These are phyloP conservation scores for Coenonympha glycerion DNA, from an alignment of 2,888 invertebrate species.

Conservation along the genomic window DNA sequence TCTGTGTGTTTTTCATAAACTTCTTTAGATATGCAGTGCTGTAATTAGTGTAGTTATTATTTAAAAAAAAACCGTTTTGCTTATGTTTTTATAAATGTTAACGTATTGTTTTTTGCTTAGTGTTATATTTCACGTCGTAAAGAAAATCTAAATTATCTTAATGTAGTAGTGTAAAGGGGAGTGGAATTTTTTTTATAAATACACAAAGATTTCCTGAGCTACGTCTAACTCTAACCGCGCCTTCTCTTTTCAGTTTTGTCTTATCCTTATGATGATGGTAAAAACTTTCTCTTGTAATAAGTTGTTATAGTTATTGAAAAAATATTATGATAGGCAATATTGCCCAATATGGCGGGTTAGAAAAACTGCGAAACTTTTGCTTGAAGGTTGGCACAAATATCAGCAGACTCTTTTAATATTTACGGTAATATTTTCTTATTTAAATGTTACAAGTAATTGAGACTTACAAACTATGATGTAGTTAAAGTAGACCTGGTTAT, in stretches of 20 bases:
- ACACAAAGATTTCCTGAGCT: no score
- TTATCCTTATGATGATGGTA: background rate
- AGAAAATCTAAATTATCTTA: no score
- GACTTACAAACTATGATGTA: background rate
- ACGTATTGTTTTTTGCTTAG: no score
- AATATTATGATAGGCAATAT: slow-evolving; percentile 20
- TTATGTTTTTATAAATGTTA: no score
- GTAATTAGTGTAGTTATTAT: no score
- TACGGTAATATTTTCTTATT: slow-evolving; percentile 8
- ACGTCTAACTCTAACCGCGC: no score
- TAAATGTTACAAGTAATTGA: background rate
- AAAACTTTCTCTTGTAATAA: background rate
- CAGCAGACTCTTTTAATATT: slow-evolving; percentile 27
- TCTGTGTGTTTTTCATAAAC: no score
- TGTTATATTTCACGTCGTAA: no score
- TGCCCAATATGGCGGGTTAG: slow-evolving; percentile 23
- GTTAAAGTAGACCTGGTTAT: background rate
- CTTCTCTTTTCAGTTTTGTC: background rate
- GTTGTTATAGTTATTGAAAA: slow-evolving; percentile 23
- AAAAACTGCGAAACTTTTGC: slow-evolving; percentile 23
- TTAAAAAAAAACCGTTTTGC: no score
- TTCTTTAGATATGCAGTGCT: no score
- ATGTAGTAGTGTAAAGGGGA: no score
- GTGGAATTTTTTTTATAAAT: no score
- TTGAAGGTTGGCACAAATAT: slow-evolving; percentile 22